A percentile compares a stretch with the other conserved stretches of the same genome.
phyloP scores from a whole-genome alignment of 2,888 invertebrate species.

The Strigamia transsilvanica region DNA sequence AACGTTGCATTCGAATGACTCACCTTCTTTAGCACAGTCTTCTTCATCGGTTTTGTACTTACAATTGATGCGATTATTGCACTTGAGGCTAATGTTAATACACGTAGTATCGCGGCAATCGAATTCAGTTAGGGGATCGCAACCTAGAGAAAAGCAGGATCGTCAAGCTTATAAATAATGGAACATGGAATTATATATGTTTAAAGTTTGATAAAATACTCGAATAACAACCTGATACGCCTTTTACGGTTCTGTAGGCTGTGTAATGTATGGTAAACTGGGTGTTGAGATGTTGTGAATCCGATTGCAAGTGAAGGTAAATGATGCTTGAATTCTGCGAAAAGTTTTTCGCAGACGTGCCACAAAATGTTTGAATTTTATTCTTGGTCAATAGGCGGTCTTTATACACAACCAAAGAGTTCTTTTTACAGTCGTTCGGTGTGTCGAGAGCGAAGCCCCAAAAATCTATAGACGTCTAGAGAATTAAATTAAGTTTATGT shows the following conservation, averaged over 20 bases:
- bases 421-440: slow-evolving; percentile 80
- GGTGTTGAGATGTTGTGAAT: slow-evolving; percentile 71
- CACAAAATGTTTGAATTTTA: slow-evolving; percentile 78
- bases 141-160: slow-evolving; percentile 53
- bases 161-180: not conserved
- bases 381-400: slow-evolving; percentile 68
- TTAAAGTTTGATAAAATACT: not conserved
- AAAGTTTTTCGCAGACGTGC: slow-evolving; percentile 83
- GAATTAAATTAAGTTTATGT: not conserved
- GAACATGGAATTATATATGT: too few species aligned
- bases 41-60: slow-evolving; percentile 82
- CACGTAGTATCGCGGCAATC: slow-evolving; percentile 90
- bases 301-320: slow-evolving; percentile 78
- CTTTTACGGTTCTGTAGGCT: slow-evolving; percentile 71
- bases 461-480: slow-evolving; percentile 69
- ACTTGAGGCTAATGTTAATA: slow-evolving; percentile 74
- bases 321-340: slow-evolving; percentile 74
- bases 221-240: slow-evolving; percentile 4
- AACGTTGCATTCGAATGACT: not conserved
- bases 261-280: slow-evolving; percentile 78
- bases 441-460: slow-evolving; percentile 72
- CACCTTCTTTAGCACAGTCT: slow-evolving; percentile 62
- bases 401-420: slow-evolving; percentile 79
- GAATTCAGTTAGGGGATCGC: slow-evolving; percentile 69
- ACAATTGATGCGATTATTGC: slow-evolving; percentile 81